Conservation (phyloP, 2,113 vertebrate species). For the Nannobrachium achirus region DNA sequence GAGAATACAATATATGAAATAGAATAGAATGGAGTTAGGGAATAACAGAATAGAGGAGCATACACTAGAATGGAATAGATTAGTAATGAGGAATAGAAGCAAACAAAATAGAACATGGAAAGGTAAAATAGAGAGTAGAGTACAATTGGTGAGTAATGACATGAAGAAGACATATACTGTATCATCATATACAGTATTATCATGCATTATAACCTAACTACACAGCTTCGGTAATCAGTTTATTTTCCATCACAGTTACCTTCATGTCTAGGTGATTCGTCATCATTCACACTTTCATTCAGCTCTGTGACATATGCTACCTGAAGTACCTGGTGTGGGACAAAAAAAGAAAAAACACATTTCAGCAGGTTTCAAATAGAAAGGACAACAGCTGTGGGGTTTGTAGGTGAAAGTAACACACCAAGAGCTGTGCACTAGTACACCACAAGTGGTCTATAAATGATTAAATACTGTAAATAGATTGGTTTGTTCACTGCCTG, state of each 20-base stretch:
- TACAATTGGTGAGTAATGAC: too few relatives aligned
- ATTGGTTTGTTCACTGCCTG: neutral
- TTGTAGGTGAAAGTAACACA: neutral
- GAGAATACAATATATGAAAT: neutral
- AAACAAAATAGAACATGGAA: too few relatives aligned
- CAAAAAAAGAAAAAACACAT: slow-evolving; percentile 12
- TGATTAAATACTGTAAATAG: slow-evolving; percentile 10
- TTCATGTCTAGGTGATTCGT: slow-evolving; percentile 78
- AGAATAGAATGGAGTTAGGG: too few relatives aligned
- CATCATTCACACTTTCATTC: slow-evolving; percentile 74
- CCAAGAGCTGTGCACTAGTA: neutral
- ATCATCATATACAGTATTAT: neutral
- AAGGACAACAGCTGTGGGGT: neutral
- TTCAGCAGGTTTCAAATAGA: too few relatives aligned
- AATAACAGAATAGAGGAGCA: too few relatives aligned
- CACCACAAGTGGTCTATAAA: neutral
- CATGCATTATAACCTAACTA: neutral
- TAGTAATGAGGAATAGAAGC: too few relatives aligned
- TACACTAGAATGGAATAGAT: too few relatives aligned
- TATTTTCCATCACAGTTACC: slow-evolving; percentile 71
- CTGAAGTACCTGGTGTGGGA: slow-evolving; percentile 85
- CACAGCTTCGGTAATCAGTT: too few relatives aligned
- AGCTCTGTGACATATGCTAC: slow-evolving; percentile 90
- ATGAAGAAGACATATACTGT: neutral
- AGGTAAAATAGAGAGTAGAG: too few relatives aligned